A percentile compares a stretch with the other conserved stretches of the same genome.
Evolutionary conservation across 2,888 invertebrate species (phyloP).

Genomic region (Callinectes sapidus): DNA sequence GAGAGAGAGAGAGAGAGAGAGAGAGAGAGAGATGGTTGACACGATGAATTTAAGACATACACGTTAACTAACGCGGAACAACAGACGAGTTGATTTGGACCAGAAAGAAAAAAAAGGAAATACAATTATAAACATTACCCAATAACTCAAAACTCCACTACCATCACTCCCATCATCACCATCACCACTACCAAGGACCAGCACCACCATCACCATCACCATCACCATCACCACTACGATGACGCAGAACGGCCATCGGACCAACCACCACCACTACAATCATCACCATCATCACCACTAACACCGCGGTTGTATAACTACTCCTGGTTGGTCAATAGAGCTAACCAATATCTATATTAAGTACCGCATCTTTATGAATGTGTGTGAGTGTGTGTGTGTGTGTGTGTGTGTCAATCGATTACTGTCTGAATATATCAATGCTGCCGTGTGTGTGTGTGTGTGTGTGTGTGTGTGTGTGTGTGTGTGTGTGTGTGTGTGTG

Average conservation of each 20-base stretch:
- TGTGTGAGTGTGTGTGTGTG: not conserved
- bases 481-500: not conserved
- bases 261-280: not conserved
- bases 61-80: not conserved
- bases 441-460: not conserved
- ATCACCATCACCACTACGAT: not conserved
- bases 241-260: not conserved
- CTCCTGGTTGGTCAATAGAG: not conserved
- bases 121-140: not conserved
- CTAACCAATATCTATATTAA: not conserved
- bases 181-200: too few species aligned
- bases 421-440: conserved; percentile 15
- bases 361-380: not conserved
- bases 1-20: not conserved
- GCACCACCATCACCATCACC: not conserved
- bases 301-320: not conserved
- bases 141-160: not conserved
- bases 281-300: not conserved
- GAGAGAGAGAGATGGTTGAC: not conserved
- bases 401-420: not conserved
- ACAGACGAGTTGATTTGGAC: not conserved
- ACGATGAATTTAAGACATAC: not conserved
- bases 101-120: not conserved
- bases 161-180: not conserved
- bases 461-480: conserved; percentile 1